phyloP scores from a whole-genome alignment of 1,140 invertebrate genomes.

The Pentalonia nigronervosa region DNA sequence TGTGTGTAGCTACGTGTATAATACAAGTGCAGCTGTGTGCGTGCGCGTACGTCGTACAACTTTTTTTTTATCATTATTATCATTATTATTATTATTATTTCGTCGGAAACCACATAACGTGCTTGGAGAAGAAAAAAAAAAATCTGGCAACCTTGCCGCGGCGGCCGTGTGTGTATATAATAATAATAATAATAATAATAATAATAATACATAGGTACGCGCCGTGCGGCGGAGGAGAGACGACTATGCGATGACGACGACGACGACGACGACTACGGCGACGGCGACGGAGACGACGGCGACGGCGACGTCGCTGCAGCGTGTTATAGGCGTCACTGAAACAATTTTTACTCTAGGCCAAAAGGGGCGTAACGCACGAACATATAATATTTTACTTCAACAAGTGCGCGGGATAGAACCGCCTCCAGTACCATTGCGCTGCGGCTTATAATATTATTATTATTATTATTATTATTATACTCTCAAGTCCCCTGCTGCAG shows the following conservation, averaged over 20 bases:
- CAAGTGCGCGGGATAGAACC: conserved; percentile 57
- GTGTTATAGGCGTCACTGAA: conserved; percentile 51
- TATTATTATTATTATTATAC: background rate
- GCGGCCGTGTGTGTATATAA: background rate
- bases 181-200: background rate
- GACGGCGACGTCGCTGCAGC: conserved; percentile 17
- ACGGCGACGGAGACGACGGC: background rate
- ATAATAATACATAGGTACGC: background rate
- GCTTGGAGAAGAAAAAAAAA: conserved; percentile 43
- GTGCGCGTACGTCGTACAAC: conserved; percentile 42
- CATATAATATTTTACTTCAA: conserved; percentile 57
- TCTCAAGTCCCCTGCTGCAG: conserved; percentile 2
- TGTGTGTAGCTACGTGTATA: background rate
- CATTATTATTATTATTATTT: conserved; percentile 56
- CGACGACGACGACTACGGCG: background rate
- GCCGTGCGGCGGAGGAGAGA: background rate
- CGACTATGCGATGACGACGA: background rate
- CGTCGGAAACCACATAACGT: conserved; percentile 53
- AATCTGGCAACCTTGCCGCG: conserved; percentile 55
- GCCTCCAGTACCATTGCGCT: conserved; percentile 55
- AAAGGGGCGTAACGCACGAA: conserved; percentile 58
- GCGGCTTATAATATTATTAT: conserved; percentile 6
- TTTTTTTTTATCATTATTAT: conserved; percentile 26
- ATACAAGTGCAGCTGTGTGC: background rate
- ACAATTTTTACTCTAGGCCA: conserved; percentile 58